Base-by-base conservation (phyloP, 2,113 vertebrate genomes). In the Okapia johnstoni region DNA sequence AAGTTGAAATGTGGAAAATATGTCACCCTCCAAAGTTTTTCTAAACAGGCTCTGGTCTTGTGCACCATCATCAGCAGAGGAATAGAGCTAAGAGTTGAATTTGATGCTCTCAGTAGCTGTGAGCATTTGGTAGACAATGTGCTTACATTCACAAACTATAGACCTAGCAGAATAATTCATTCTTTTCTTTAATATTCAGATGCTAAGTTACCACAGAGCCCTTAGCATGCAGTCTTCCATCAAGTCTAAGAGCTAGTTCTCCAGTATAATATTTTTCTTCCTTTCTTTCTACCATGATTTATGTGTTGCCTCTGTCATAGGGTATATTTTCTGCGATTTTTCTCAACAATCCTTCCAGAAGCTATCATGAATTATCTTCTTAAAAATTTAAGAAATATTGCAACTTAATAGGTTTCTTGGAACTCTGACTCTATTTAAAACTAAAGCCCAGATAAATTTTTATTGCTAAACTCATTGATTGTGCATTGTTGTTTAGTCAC, bases 21-120 rank as follows among this genome's bases (percentile, higher is more conserved):
- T 13, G 30, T 83, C 85, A 77, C 30, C n/a, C 7, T 93, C n/a
- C 11, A 70, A 54, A 80, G 79, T 50, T 97, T 98, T 97, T 61
- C 95, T 97, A 96, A 97, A 92, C 63, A 97, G 63, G 50, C 86
- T 94, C 88, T 97, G 14, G 23, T 95, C 88, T 95, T 96, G 58
- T 33, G 50, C 76, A 94, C 92, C 93, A 85, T 98, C 95, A 73
- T 36, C 13, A 66, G 93, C 66, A 92, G 60, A 60, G 79, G 85
- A 96, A 94, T 57, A 86, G 85, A 97, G 93, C 90, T 86, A 93
- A 96, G 36, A 60, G 23, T 89, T 98, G 92, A 96, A 97, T 98
- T 97, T 94, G 89, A 90, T 73, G 90, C 11, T 36, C 77, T 25
- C 1, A 36, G 96, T 96, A 98, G 96, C 97, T 97, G 84, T 30